Evolutionary conservation across 64 coral and sea anemone genomes (phyloP), one percentile per base, ranked within the genome.

Genomic region (Orbicella faveolata): DNA sequence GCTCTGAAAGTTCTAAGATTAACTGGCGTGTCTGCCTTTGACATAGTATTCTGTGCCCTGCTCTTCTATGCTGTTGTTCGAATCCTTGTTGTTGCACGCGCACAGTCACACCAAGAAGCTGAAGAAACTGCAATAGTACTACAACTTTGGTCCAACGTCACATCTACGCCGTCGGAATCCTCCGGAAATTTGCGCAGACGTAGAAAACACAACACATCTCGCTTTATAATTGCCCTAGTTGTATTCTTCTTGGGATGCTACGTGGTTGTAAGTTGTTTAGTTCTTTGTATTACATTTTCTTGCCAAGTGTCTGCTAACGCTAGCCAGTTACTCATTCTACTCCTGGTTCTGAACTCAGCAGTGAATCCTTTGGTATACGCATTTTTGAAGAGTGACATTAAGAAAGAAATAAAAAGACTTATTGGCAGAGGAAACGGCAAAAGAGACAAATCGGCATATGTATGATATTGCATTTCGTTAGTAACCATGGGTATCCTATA

Each of bases 171-270:
- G 76, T 9, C 21, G 20, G 64, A 18, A 18, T 23, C 6, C 20
- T 5, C 41, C 23, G 23, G 2, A 23, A 52, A 4, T 33, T 21
- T n/a, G 1, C 2, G 77, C 6, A 33, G 77, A 79, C 23, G 11
- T 15, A 79, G 21, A 1, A 23, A 57, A n/a, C 52, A 34, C 51
- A 79, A 59, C 48, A 33, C 77, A 33, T 23, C n/a, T 15, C 52
- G 9, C 23, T 79, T 79, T 52, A 34, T 79, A 13, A 79, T 79
- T 30, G 52, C 77, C 25, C 1, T 79, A 34, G 77, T 54, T 8
- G 23, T 59, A 21, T 79, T 79, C 21, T 79, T 79, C 77, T 79
- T 79, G 51, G 77, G 51, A 26, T 79, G 52, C 2, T 48, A 79
- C n/a, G 23, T 79, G 16, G 51, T 55, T 12, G 52, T 57, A 57